Base-by-base conservation (phyloP, 2,113 vertebrate species). In the Nansenia antarctica region DNA sequence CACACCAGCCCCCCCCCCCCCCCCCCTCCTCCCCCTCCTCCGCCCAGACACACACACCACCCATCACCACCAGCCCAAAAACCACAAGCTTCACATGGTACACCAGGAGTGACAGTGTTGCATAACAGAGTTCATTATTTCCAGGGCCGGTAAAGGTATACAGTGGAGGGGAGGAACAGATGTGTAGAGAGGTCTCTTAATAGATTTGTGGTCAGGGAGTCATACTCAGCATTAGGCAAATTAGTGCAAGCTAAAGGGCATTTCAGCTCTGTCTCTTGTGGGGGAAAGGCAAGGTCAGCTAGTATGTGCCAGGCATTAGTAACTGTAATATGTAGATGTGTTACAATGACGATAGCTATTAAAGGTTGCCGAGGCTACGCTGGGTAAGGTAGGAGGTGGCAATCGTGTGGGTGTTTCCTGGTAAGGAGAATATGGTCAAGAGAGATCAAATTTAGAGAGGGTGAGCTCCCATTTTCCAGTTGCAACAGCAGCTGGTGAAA, bases 171-270 rank as follows among this genome's bases (percentile, higher is more conserved):
- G n/a, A 35, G 7, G 58, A 60, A 35, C 58, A 60, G 32, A 60
- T 60, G 58, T 14, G 58, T 20, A 18, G 9, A 60, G 30, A 60
- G 32, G 58, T 12, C 58, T 60, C 30, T 27, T 60, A 35, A 60
- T 60, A 60, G 32, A 60, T 60, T 60, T 60, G 58, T 60, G 58
- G 58, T 60, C 22, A 60, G 31, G 58, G 58, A 35, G 32, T 60
- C 58, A 12, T 35, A 35, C 58, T 60, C 58, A 60, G 58, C 58
- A 60, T 60, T 60, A 34, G 32, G 58, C 58, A 35, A 60, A 60
- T 60, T 60, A 34, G 58, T 9, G n/a, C 31, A 20, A 35, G 58
- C n/a, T 35, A 60, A 60, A 60, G 58, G 58, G 58, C 30, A 60
- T 35, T 60, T 15, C 31, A 8, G 58, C 32, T 60, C 32, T 6